Evolutionary conservation across 37 sponge, comb jelly and placozoan species (phyloP), one percentile per base, ranked within the genome.

Genomic region (Lycopodina hypogea): DNA sequence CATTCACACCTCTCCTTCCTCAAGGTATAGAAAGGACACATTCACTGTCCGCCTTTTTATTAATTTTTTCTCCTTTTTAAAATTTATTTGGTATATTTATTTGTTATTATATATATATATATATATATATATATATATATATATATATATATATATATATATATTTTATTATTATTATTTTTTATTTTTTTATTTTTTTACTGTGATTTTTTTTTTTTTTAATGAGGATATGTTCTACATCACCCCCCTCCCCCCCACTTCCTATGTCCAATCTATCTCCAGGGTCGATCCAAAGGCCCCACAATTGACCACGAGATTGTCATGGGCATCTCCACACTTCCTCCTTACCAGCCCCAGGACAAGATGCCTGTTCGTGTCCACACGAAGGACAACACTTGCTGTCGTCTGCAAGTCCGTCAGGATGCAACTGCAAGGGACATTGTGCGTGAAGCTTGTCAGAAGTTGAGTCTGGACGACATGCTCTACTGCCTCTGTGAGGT

Each of bases 271-370:
- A 26, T 60, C 8, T 28, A 65, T 32, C 3, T 65, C 9, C 66
- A 65, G 30, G 4, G 33, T 34, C 66, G 66, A 65, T 30, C 35
- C 8, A 65, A 65, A 12, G 30, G 32, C 30, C 30, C 30, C 26
- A 32, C 11, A 8, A 65, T 8, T 12, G 85, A 84, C 19, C 69
- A 57, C 26, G 62, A 70, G 57, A 84, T 84, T n/a, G 69, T 58
- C 23, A 38, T 84, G 71, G 85, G 85, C 9, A 84, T 84, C 69
- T 50, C 77, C 21, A 45, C 78, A 1, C 29, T 84, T 8, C 85
- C 85, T 24, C 78, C 85, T 24, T 29, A 29, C 22, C 78, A 77
- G n/a, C 85, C 85, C 18, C 77, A 77, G 59, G 85, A 84, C 78
- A 77, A 71, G 53, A 36, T 72, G 21, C 73, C 42, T 11, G 48